phyloP scores from a whole-genome alignment of 2,888 invertebrate species.

The Trachelus iudaicus region DNA sequence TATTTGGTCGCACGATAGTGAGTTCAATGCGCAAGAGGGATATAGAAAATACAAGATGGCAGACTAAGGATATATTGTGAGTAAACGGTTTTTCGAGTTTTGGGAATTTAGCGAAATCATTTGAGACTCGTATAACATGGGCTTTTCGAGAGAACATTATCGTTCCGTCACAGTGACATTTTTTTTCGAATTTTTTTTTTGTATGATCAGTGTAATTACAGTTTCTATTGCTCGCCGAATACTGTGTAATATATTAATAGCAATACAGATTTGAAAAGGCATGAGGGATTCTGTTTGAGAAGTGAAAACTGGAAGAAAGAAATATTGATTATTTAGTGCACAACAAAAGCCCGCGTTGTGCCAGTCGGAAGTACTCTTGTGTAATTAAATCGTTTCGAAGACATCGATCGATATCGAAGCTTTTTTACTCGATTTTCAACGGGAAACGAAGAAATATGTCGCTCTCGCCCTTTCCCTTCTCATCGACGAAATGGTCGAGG shows the following conservation, averaged over 20 bases:
- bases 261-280: background rate
- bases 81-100: background rate
- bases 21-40: background rate
- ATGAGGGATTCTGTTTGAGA: background rate
- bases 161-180: background rate
- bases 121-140: background rate
- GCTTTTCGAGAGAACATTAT: background rate
- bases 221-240: background rate
- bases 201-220: background rate
- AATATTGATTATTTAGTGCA: background rate
- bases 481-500: constrained; percentile 29
- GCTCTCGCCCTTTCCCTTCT: constrained; percentile 12
- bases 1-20: background rate
- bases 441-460: background rate
- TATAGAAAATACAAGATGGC: background rate
- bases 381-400: background rate
- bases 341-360: background rate
- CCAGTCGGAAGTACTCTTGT: background rate
- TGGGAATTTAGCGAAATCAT: background rate
- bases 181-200: background rate
- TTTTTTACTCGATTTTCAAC: constrained; percentile 35
- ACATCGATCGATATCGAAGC: constrained; percentile 5
- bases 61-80: background rate
- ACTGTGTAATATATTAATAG: background rate
- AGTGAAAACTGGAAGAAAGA: background rate